A percentile compares a stretch with the other conserved stretches of the same genome.
Conservation (phyloP, 2,797 vertebrate genomes). For the Danio jaintianensis region DNA sequence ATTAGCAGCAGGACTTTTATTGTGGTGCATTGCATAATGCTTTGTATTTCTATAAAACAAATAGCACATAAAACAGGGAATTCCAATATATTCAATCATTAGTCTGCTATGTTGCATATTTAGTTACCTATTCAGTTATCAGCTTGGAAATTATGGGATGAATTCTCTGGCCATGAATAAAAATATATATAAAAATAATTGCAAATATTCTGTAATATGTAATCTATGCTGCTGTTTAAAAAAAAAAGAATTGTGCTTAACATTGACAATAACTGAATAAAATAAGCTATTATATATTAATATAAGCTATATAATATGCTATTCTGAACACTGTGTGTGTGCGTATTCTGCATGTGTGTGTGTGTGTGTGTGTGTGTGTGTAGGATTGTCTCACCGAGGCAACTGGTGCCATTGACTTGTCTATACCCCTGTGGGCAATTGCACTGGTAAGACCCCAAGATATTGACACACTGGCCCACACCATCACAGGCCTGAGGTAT, state of each 20-base stretch:
- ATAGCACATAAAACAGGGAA: not conserved
- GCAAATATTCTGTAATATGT: no score
- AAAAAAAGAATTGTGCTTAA: no score
- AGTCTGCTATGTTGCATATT: not conserved
- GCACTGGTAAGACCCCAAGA: slow-evolving; percentile 89
- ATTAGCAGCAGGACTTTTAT: not conserved
- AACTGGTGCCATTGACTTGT: slow-evolving; percentile 81
- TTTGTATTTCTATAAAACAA: not conserved
- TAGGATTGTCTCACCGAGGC: slow-evolving; percentile 81
- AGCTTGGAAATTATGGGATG: no score
- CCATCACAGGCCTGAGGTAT: slow-evolving; percentile 78
- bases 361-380: slow-evolving; percentile 23
- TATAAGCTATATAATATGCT: not conserved
- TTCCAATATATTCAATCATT: not conserved
- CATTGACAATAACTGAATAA: no score
- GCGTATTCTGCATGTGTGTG: no score
- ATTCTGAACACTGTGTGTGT: not conserved
- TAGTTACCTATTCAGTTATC: not conserved
- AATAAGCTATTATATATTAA: no score
- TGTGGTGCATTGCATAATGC: not conserved
- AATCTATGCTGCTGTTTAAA: no score
- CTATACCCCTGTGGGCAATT: slow-evolving; percentile 87
- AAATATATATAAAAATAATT: no score
- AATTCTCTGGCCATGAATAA: no score
- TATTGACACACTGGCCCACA: slow-evolving; percentile 88